phyloP scores from a whole-genome alignment of 2,113 vertebrate genomes.

The Percina caprodes region DNA sequence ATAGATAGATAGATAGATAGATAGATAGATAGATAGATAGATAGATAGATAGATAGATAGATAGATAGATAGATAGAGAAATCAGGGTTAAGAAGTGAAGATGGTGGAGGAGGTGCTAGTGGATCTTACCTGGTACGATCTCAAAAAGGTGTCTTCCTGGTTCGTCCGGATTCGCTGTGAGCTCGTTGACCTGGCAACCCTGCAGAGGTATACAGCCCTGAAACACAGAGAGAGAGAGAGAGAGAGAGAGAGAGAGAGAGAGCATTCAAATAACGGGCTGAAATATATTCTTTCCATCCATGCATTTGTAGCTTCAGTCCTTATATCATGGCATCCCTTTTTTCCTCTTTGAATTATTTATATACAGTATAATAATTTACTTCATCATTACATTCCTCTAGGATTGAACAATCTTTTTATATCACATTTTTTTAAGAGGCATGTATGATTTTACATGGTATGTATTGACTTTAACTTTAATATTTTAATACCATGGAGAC shows the following conservation, averaged over 20 bases:
- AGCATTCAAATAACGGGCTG: not conserved
- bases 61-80: too few relatives aligned
- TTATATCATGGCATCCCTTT: not conserved
- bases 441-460: not conserved
- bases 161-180: constrained; percentile 89
- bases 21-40: too few relatives aligned
- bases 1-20: too few relatives aligned
- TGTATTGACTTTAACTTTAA: not conserved
- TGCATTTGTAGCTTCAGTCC: not conserved
- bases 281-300: not conserved
- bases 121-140: constrained; percentile 88
- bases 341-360: too few relatives aligned
- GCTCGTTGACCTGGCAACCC: constrained; percentile 89
- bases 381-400: too few relatives aligned
- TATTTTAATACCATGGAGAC: too few relatives aligned
- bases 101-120: not conserved
- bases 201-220: constrained; percentile 93
- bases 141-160: constrained; percentile 92
- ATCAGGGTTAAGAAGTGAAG: not conserved
- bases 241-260: constrained; percentile 15
- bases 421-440: not conserved
- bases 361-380: too few relatives aligned
- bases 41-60: too few relatives aligned
- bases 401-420: not conserved
- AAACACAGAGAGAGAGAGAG: not conserved